Base-by-base conservation (phyloP, 2,797 vertebrate genomes). In the Propithecus deckenii region DNA sequence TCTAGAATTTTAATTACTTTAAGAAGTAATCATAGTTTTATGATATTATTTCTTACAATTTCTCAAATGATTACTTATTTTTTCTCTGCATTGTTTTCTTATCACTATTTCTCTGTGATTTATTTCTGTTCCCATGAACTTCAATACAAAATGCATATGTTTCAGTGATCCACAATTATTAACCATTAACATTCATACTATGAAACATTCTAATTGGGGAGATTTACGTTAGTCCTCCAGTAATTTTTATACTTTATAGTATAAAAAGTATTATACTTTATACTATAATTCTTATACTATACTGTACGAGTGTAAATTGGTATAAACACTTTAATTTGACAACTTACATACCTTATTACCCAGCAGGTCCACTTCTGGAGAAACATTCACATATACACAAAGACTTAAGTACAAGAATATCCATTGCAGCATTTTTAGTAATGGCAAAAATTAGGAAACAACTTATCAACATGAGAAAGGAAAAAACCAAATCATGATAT, bases 1-100 rank as follows among this genome's bases (percentile, higher is more conserved):
- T 93, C 10, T 76, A 1, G 25, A 93, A 52, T 95, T 95, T 91
- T 43, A 89, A 17, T 93, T 88, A 81, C 50, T 94, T 95, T 22
- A 94, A 90, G 43, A 92, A 67, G 35, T 48, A n/a, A 48, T 46
- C 10, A 55, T 10, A 65, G 22, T 93, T 93, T 52, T 63, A 15
- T 83, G 22, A 3, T 43, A 69, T 86, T 46, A 85, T 38, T 1
- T 95, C 35, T 90, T 35, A 90, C 12, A 78, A 83, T 79, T 97
- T 90, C 89, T 96, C 63, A 69, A 13, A 57, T 89, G 57, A 61
- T 71, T 71, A 38, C 69, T 71, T 57, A 35, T 75, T 76, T 72
- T 91, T 69, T 57, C 32, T 94, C 50, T 46, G 46, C 12, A 28
- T 74, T 80, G 5, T 75, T 81, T 13, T 92, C 23, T 20, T 67